Percentiles rank a stretch among this genome's conserved stretches.
These are phyloP conservation scores for Hesperophylax magnus DNA, from an alignment of 1,140 invertebrate species.

Conservation along the genomic window DNA sequence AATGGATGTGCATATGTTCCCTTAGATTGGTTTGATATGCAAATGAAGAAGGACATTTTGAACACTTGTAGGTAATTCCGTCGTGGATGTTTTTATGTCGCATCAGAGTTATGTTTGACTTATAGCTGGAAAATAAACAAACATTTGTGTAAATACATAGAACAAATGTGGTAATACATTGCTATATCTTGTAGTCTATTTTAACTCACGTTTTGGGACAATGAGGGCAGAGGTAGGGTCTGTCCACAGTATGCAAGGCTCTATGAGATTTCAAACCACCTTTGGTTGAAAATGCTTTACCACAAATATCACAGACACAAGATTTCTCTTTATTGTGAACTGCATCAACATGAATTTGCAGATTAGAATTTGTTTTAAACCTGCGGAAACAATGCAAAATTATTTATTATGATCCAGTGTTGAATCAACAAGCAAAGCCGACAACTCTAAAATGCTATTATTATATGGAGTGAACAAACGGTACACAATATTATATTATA, in stretches of 20 bases:
- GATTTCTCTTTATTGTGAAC: conserved; percentile 45
- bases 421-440: too few relatives aligned
- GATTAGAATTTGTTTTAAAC: conserved; percentile 42
- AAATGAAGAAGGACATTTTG: conserved; percentile 44
- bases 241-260: conserved; percentile 41
- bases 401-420: too few relatives aligned
- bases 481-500: too few relatives aligned
- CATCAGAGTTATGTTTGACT: neutral
- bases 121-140: too few relatives aligned
- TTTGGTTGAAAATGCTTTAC: conserved; percentile 48
- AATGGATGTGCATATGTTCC: conserved; percentile 47
- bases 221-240: conserved; percentile 34
- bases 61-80: conserved; percentile 46
- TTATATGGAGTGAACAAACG: too few relatives aligned
- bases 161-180: too few relatives aligned
- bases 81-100: conserved; percentile 44
- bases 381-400: conserved; percentile 2
- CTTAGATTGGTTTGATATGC: conserved; percentile 40
- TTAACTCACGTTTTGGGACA: conserved; percentile 46
- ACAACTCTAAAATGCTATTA: too few relatives aligned
- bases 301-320: conserved; percentile 53
- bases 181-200: too few relatives aligned
- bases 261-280: conserved; percentile 49
- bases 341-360: conserved; percentile 44
- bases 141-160: too few relatives aligned